Evolutionary conservation across 2,888 invertebrate species (phyloP).

Genomic region (Drosophila barbarae): DNA sequence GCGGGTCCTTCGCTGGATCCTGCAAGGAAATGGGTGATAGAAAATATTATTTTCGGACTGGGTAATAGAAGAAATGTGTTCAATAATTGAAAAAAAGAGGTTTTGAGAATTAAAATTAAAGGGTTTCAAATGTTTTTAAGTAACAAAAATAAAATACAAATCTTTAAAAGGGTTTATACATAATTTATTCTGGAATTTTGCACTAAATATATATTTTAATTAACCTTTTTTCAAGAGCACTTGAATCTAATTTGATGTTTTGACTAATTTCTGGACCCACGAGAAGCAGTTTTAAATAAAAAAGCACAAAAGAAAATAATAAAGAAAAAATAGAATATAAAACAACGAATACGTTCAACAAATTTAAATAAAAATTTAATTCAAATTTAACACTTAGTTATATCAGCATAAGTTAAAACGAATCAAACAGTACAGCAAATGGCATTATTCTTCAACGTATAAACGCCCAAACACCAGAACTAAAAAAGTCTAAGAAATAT

Average conservation of each 20-base stretch:
- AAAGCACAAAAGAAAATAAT: background rate
- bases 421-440: background rate
- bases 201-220: background rate
- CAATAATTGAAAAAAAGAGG: too few relatives aligned
- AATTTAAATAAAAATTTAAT: background rate
- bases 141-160: background rate
- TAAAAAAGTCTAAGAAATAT: constrained; percentile 20
- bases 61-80: background rate
- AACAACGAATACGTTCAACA: background rate
- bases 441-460: constrained; percentile 7
- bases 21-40: constrained; percentile 5
- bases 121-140: background rate
- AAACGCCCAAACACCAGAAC: constrained; percentile 23
- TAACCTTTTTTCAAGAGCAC: background rate
- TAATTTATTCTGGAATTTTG: background rate
- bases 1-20: constrained; percentile 65
- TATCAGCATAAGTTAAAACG: background rate
- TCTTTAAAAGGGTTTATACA: background rate
- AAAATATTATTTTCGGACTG: background rate
- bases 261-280: background rate
- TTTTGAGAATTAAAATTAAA: background rate
- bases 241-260: background rate
- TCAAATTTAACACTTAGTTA: background rate
- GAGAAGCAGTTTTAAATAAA: too few relatives aligned
- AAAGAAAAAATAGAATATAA: background rate